These are phyloP conservation scores for Andinoacara biseriatus DNA, from an alignment of 2,113 vertebrate genomes.

Conservation along the genomic window DNA sequence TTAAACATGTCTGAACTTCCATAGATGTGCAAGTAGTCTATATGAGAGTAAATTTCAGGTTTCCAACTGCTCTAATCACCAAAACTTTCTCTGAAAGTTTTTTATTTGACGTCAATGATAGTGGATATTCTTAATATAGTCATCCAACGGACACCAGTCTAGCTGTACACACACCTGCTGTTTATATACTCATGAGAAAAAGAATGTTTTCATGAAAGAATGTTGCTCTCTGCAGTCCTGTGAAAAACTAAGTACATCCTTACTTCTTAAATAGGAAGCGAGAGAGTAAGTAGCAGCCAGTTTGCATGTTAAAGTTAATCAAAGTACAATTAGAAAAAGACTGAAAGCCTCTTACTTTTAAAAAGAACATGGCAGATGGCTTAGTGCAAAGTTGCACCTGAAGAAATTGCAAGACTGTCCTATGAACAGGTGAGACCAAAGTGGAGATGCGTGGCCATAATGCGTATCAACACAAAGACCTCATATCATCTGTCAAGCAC, in stretches of 20 bases:
- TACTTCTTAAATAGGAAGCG: neutral
- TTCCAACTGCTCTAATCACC: too few relatives aligned
- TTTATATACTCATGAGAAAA: too few relatives aligned
- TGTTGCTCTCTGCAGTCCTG: too few relatives aligned
- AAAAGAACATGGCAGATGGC: neutral
- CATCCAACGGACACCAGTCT: neutral
- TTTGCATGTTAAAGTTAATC: neutral
- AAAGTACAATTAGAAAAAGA: neutral
- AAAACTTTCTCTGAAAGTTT: neutral
- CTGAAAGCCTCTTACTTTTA: neutral
- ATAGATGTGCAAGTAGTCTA: neutral
- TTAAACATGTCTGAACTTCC: neutral
- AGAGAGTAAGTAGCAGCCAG: neutral
- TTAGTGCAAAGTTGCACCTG: neutral
- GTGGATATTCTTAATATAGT: neutral
- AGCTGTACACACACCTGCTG: neutral
- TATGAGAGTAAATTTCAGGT: neutral
- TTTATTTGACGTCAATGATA: neutral
- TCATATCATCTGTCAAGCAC: neutral
- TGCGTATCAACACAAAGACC: neutral
- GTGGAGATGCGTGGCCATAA: neutral
- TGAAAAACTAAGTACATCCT: neutral
- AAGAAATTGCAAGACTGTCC: neutral
- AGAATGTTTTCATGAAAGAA: too few relatives aligned
- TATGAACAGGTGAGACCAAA: too few relatives aligned